These are phyloP conservation scores for Vanessa atalanta DNA, from an alignment of 1,140 invertebrate species.

Conservation along the genomic window DNA sequence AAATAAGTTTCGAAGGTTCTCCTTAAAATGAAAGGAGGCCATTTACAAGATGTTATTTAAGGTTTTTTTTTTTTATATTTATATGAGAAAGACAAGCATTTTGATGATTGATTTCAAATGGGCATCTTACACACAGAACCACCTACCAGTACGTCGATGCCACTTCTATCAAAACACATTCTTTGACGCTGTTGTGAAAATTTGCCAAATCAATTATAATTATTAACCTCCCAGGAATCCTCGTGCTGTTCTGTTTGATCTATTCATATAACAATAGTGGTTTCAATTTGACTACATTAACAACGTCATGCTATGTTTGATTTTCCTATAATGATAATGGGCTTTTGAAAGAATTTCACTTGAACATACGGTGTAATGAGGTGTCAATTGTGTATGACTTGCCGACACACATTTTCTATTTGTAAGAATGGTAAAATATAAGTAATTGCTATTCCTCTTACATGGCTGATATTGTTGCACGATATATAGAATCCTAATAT, in stretches of 20 bases:
- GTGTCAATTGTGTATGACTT: conserved; percentile 23
- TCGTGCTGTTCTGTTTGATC: conserved; percentile 52
- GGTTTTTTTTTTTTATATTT: too few species aligned
- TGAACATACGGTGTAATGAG: conserved; percentile 42
- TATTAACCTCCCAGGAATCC: conserved; percentile 43
- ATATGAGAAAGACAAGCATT: too few species aligned
- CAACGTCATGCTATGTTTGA: conserved; percentile 47
- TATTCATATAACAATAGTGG: conserved; percentile 53
- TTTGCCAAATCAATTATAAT: conserved; percentile 53
- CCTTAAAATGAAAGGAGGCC: too few species aligned
- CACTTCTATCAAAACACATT: conserved; percentile 11
- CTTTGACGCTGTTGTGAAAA: conserved; percentile 41
- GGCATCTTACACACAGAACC: neutral
- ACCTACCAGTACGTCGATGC: neutral
- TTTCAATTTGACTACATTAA: conserved; percentile 61
- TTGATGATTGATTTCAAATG: too few species aligned
- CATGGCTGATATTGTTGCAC: neutral
- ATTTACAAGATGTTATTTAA: too few species aligned
- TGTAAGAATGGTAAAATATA: too few species aligned
- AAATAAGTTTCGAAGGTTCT: too few species aligned
- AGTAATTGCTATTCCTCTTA: too few species aligned
- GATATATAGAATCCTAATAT: too few species aligned
- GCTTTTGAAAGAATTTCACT: conserved; percentile 50
- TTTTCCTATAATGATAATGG: conserved; percentile 41
- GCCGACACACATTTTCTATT: neutral